Conservation (phyloP, 2,888 invertebrate species). For the Perizoma flavofasciatum region DNA sequence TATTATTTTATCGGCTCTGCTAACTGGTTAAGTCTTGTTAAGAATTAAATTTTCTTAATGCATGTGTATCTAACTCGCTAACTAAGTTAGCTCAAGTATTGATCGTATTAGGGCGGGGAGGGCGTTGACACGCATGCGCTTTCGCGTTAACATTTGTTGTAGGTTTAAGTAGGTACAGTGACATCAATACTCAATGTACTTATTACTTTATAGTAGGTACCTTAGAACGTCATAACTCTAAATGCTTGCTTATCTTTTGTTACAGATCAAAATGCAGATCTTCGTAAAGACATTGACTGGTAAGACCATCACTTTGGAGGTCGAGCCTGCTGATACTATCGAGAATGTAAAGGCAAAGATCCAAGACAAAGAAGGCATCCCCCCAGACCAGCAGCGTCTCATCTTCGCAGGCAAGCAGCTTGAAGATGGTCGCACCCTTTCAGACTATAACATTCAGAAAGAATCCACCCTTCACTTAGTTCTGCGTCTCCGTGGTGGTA, state of each 20-base stretch:
- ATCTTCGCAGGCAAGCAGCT: slow-evolving; percentile 40
- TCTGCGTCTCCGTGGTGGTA: slow-evolving; percentile 38
- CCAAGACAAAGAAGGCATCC: slow-evolving; percentile 39
- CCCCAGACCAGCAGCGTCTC: slow-evolving; percentile 37
- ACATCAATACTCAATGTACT: no score
- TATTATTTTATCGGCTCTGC: no score
- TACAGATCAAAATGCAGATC: slow-evolving; percentile 50
- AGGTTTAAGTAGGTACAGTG: background rate
- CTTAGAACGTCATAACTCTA: no score
- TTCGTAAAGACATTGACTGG: slow-evolving; percentile 42
- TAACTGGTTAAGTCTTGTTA: no score
- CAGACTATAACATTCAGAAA: slow-evolving; percentile 40
- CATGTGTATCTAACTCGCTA: no score
- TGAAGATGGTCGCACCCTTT: slow-evolving; percentile 37
- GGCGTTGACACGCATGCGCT: slow-evolving; percentile 20
- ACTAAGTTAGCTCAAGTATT: background rate
- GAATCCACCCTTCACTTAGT: slow-evolving; percentile 38
- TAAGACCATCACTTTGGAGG: slow-evolving; percentile 37
- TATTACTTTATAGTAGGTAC: no score
- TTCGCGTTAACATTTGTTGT: slow-evolving; percentile 8
- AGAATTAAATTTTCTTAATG: no score
- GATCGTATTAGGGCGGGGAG: slow-evolving; percentile 1
- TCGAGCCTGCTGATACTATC: slow-evolving; percentile 36
- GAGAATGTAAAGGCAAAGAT: slow-evolving; percentile 39
- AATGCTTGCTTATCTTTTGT: slow-evolving; percentile 11